These are phyloP conservation scores for Theristus sp. DNA, from an alignment of 2,888 invertebrate species.

Conservation along the genomic window DNA sequence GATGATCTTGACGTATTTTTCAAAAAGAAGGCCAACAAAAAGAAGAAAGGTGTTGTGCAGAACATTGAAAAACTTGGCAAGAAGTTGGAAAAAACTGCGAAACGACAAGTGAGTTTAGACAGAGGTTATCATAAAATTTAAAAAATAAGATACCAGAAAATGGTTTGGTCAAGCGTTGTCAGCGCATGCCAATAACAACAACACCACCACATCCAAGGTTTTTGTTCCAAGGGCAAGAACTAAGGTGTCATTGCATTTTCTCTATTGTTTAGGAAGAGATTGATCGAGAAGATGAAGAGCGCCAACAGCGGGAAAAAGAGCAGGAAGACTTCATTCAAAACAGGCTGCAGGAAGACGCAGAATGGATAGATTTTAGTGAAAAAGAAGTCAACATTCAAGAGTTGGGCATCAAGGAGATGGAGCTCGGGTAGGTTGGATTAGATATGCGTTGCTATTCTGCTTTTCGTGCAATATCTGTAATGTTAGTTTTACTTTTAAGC, in stretches of 20 bases:
- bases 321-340: background rate
- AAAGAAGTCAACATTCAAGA: background rate
- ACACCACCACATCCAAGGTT: too few relatives aligned
- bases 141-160: too few relatives aligned
- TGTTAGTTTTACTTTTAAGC: too few relatives aligned
- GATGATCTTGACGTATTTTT: background rate
- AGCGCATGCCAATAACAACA: too few relatives aligned
- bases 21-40: background rate
- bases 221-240: background rate
- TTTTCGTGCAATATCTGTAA: background rate
- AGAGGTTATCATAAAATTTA: too few relatives aligned
- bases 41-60: background rate
- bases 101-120: background rate
- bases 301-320: background rate
- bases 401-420: background rate
- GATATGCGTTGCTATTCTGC: background rate
- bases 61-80: background rate
- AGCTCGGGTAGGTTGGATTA: background rate
- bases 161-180: too few relatives aligned
- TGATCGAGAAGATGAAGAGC: background rate
- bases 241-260: background rate
- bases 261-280: background rate
- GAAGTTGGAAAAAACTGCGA: background rate
- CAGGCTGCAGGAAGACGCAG: background rate
- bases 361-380: background rate